Conservation (phyloP, 2,888 invertebrate species). For the Tinea semifulvella region DNA sequence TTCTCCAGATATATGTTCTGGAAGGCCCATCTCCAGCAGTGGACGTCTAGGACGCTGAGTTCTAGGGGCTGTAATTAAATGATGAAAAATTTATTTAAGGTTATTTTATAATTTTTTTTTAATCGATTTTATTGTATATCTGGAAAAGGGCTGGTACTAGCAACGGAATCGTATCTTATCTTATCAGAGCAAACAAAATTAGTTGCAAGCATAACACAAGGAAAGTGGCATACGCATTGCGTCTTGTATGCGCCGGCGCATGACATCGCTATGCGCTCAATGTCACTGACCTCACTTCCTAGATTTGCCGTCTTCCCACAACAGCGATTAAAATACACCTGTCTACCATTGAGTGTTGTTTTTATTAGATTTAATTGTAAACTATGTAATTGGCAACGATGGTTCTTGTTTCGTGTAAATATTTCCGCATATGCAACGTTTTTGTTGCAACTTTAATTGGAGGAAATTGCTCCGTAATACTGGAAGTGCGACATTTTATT, state of each 20-base stretch:
- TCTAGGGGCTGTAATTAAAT: too few species aligned
- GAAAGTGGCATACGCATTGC: conserved; percentile 2
- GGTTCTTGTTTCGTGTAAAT: neutral
- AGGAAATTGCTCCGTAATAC: neutral
- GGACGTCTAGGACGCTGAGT: too few species aligned
- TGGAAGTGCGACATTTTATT: conserved; percentile 2
- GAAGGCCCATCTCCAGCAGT: too few species aligned
- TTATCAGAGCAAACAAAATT: neutral
- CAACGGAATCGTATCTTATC: neutral
- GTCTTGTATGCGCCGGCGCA: conserved; percentile 3
- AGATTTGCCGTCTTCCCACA: conserved; percentile 5
- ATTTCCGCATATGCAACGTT: conserved; percentile 9
- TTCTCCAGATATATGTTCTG: too few species aligned
- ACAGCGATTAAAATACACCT: conserved; percentile 12
- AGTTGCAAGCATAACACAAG: neutral
- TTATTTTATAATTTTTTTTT: too few species aligned
- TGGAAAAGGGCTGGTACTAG: too few species aligned
- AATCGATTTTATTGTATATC: too few species aligned
- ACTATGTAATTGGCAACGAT: neutral
- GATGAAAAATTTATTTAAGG: too few species aligned
- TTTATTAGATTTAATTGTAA: conserved; percentile 12
- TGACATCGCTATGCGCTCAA: conserved; percentile 31
- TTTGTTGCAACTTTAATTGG: conserved; percentile 1
- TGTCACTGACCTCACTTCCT: conserved; percentile 35
- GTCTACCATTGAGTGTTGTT: conserved; percentile 1